Conservation (phyloP, 2,888 invertebrate species). For the Chalcis sispes region DNA sequence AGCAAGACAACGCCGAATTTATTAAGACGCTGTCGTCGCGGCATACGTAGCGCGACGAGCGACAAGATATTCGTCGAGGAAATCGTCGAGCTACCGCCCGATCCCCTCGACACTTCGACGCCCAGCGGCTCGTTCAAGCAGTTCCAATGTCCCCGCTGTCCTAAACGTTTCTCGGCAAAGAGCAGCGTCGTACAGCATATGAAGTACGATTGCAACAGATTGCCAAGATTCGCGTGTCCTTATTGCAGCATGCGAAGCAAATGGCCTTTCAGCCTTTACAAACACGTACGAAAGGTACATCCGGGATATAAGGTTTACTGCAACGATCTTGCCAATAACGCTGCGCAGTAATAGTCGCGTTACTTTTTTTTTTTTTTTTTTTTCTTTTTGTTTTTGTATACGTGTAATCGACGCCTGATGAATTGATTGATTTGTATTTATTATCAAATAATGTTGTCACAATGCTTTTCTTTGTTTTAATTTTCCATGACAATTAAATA, state of each 20-base stretch:
- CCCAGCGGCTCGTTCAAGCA: not conserved
- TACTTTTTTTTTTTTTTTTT: too few relatives aligned
- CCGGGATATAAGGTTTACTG: conserved; percentile 55
- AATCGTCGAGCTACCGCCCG: conserved; percentile 30
- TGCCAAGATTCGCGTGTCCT: conserved; percentile 45
- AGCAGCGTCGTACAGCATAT: conserved; percentile 77
- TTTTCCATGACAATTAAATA: too few relatives aligned
- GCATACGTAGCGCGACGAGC: not conserved
- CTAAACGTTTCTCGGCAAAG: conserved; percentile 63
- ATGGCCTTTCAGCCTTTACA: conserved; percentile 63
- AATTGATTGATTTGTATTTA: too few relatives aligned
- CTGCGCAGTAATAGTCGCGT: not conserved
- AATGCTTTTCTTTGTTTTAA: too few relatives aligned
- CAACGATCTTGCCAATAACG: conserved; percentile 19
- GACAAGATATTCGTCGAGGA: conserved; percentile 2
- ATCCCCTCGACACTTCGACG: not conserved
- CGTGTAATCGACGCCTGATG: too few relatives aligned
- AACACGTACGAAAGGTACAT: conserved; percentile 67
- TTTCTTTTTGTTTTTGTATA: too few relatives aligned
- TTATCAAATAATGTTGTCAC: too few relatives aligned
- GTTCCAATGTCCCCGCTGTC: conserved; percentile 64
- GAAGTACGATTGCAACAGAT: conserved; percentile 80
- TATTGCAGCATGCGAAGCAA: conserved; percentile 49
- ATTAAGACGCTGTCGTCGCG: not conserved
- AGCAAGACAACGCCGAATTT: conserved; percentile 8